phyloP scores from a whole-genome alignment of 2,888 invertebrate genomes.

The Lordiphosa andalusiaca region DNA sequence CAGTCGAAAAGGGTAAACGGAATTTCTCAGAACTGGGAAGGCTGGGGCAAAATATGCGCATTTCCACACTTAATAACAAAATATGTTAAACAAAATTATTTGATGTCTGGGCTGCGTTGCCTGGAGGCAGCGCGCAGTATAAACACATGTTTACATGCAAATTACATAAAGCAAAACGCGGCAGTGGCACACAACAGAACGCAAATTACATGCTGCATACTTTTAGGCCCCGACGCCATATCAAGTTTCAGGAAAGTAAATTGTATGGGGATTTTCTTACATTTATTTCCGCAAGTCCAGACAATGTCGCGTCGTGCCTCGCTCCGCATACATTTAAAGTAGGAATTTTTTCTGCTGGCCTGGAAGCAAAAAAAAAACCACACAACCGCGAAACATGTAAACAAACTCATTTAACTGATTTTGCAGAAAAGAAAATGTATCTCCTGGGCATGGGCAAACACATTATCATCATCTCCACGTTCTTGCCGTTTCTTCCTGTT shows the following conservation, averaged over 20 bases:
- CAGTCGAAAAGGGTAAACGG: conserved; percentile 11
- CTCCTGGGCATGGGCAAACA: conserved; percentile 51
- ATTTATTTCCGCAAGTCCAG: conserved; percentile 64
- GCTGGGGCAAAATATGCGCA: conserved; percentile 62
- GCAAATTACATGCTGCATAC: conserved; percentile 69
- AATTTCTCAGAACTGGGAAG: neutral
- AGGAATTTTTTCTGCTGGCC: conserved; percentile 21
- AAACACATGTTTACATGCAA: conserved; percentile 76
- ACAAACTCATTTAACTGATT: conserved; percentile 75
- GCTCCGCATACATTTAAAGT: conserved; percentile 56
- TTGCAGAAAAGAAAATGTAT: conserved; percentile 62
- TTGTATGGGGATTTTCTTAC: conserved; percentile 53
- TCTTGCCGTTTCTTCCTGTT: neutral
- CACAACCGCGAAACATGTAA: conserved; percentile 58
- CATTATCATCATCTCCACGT: conserved; percentile 34
- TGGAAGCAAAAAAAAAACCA: conserved; percentile 18
- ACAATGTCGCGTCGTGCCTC: conserved; percentile 45
- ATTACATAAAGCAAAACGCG: conserved; percentile 65
- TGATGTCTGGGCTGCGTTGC: conserved; percentile 60
- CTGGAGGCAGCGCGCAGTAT: conserved; percentile 48
- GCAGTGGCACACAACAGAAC: conserved; percentile 60
- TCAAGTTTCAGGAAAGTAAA: conserved; percentile 53
- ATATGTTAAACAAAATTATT: conserved; percentile 75
- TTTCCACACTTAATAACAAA: conserved; percentile 76
- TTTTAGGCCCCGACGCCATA: conserved; percentile 50